Base-by-base conservation (phyloP, 2,113 vertebrate genomes). In the Hiodon tergisus region DNA sequence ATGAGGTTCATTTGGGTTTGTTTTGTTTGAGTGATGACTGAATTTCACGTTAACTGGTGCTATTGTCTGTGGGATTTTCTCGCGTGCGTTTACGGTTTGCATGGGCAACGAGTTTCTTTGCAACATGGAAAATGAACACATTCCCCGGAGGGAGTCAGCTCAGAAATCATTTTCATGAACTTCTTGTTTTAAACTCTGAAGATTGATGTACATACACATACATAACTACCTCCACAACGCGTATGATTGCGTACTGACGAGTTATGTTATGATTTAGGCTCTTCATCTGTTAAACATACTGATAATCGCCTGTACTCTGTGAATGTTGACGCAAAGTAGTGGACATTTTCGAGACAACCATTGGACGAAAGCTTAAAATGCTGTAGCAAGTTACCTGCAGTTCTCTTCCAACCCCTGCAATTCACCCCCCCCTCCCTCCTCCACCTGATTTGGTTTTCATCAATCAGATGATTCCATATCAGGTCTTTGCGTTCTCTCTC, bases 141-240 rank as follows among this genome's bases (percentile, higher is more conserved):
- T 13, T 61, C 61, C 17, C 3, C 66, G 14, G 7, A 13, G 5
- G n/a, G 50, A 63, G 16, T 47, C 54, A 9, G 10, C 50, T 11
- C 50, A n/a, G 14, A 63, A 10, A 61, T 58, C 61, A 14, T 47
- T 57, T 71, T 7, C 16, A 2, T 46, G 8, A 52, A 14, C 47
- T 47, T n/a, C 14, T 59, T 51, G 17, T 54, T 48, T 17, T 17
- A 31, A 17, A 51, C 72, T 46, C 61, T 67, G 50, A 71, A 76
- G 71, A 76, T 69, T 71, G 66, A 79, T 70, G 51, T 70, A 74
- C 67, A 72, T 75, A 69, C 79, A 92, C 90, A 89, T 92, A 93
- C 93, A 91, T 89, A 94, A 94, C 94, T 95, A 94, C 93, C 93
- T 95, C 94, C 92, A 93, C 91, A 88, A 90, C 90, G 92, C 81